phyloP scores from a whole-genome alignment of 2,888 invertebrate genomes.

The Pseudococcus jackbeardsleyi region DNA sequence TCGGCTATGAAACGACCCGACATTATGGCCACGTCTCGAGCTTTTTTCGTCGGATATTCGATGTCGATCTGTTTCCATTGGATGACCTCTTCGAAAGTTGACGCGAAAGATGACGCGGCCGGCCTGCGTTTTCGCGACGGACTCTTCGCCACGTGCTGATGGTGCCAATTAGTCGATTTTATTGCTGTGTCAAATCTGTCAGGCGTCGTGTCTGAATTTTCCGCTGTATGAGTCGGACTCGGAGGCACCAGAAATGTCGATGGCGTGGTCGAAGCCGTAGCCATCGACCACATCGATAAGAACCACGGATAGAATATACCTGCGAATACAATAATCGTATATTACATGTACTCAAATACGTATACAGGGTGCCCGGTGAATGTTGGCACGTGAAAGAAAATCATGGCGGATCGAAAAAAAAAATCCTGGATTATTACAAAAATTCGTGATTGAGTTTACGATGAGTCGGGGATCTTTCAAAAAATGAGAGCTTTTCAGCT shows the following conservation, averaged over 20 bases:
- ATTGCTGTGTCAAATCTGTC: not conserved
- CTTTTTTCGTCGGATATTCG: slow-evolving; percentile 76
- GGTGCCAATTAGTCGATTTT: not conserved
- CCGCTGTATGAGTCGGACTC: not conserved
- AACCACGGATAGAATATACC: slow-evolving; percentile 70
- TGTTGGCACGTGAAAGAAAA: no score
- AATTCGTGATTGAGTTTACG: no score
- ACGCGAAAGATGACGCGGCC: not conserved
- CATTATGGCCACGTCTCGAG: slow-evolving; percentile 75
- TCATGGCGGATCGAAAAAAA: no score
- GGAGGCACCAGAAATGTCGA: not conserved
- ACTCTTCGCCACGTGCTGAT: no score
- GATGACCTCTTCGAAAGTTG: slow-evolving; percentile 72
- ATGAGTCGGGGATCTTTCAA: no score
- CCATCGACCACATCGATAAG: slow-evolving; percentile 70
- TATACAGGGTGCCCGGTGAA: no score
- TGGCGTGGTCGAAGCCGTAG: slow-evolving; percentile 65
- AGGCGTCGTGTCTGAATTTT: not conserved
- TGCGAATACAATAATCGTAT: slow-evolving; percentile 66
- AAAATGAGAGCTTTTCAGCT: no score
- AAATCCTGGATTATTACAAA: no score
- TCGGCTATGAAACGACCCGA: slow-evolving; percentile 77
- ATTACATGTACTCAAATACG: no score
- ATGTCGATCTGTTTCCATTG: slow-evolving; percentile 84
- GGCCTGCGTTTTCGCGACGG: slow-evolving; percentile 54